Percentiles rank a stretch among this genome's conserved stretches.
These are phyloP conservation scores for Steinernema hermaphroditum DNA, from an alignment of 2,888 invertebrate species.

Conservation along the genomic window DNA sequence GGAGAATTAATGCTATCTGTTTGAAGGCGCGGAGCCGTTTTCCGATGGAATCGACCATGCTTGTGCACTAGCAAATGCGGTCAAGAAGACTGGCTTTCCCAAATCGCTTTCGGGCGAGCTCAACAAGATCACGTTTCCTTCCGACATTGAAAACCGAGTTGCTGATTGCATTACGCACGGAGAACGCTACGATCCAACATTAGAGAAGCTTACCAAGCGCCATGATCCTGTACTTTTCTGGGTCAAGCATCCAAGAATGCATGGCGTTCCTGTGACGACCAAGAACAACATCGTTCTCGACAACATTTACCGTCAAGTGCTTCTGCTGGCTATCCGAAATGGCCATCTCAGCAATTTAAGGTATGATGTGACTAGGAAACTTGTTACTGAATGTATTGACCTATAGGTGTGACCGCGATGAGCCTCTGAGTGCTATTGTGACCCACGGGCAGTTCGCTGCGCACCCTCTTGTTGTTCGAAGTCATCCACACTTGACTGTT, in stretches of 20 bases:
- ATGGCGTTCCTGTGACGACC: constrained; percentile 56
- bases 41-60: constrained; percentile 64
- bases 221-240: constrained; percentile 65
- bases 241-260: constrained; percentile 52
- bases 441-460: constrained; percentile 44
- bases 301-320: constrained; percentile 55
- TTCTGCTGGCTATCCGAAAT: constrained; percentile 47
- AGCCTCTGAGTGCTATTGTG: constrained; percentile 51
- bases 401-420: constrained; percentile 48
- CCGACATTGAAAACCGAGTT: constrained; percentile 43
- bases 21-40: constrained; percentile 57
- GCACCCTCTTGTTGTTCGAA: constrained; percentile 57
- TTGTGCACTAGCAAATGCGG: constrained; percentile 51
- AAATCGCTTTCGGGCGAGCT: constrained; percentile 44
- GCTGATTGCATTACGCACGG: constrained; percentile 61
- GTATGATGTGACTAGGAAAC: too few species aligned
- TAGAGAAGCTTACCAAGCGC: constrained; percentile 52
- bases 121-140: constrained; percentile 34
- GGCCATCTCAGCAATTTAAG: constrained; percentile 40
- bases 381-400: constrained; percentile 17
- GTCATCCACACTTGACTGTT: constrained; percentile 58
- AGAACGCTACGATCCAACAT: constrained; percentile 55
- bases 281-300: constrained; percentile 61
- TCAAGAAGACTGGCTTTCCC: constrained; percentile 51
- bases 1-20: constrained; percentile 46